Base-by-base conservation (phyloP, 1,140 invertebrate genomes). In the Drosophila watanabei region DNA sequence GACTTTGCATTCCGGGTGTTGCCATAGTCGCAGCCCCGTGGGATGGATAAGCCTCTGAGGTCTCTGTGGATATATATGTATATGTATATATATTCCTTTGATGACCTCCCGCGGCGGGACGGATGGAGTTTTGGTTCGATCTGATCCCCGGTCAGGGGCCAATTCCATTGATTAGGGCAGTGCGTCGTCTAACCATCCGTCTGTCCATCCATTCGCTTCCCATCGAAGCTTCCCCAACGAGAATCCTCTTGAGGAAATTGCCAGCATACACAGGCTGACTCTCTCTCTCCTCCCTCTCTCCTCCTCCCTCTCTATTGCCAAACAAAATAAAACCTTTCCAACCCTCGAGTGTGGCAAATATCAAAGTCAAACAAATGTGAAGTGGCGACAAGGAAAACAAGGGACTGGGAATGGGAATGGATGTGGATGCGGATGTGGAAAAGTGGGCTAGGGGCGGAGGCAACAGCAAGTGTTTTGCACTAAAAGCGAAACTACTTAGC, bases 401-500 rank as follows among this genome's bases (percentile, higher is more conserved):
- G 30, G 35, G 28, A 32, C 20, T 57, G 20, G 9, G 20, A 28
- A 20, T 24, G 10, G 10, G 4, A 24, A 11, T 16, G 32, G 51
- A 14, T 8, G 6, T 18, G 46, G 46, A 49, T 49, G 46, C 6
- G 49, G 49, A 52, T 32, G 30, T 33, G 28, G 37, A n/a, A 57
- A 57, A 20, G 60, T 54, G 49, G 39, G 56, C 14, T 14, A 65
- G 41, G 39, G 18, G 30, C n/a, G 24, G 9, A 28, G 63, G 54
- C 62, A 39, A 24, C 62, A 39, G 69, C 39, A 58, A 86, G 82
- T 78, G 73, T 83, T 88, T 84, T 83, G 84, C 84, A 87, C 84
- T 87, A 87, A 87, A 88, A 88, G 84, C 84, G 85, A 89, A 89
- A 88, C 84, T 88, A 88, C 84, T 84, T 88, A 88, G 84, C 84